Evolutionary conservation across 2,113 vertebrate species (phyloP).

Genomic region (Centropus unirufus): DNA sequence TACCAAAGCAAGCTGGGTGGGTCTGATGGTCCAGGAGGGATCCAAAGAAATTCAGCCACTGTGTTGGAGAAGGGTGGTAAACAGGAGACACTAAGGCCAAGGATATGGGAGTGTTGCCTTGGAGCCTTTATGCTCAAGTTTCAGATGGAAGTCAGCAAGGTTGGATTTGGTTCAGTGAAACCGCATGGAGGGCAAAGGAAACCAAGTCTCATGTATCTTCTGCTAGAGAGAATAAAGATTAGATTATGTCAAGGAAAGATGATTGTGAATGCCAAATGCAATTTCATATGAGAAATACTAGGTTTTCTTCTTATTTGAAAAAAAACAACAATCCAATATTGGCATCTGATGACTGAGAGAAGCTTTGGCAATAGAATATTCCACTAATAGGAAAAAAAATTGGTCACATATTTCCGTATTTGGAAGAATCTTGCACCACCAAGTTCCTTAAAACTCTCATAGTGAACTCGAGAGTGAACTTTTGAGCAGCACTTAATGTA

Average conservation of each 20-base stretch:
- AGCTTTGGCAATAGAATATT: not conserved
- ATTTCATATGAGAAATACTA: not conserved
- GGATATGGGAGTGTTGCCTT: not conserved
- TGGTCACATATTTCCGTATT: not conserved
- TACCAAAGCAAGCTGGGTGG: not conserved
- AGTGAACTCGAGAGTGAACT: not conserved
- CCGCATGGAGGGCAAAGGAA: not conserved
- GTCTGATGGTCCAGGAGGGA: not conserved
- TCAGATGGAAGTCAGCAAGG: not conserved
- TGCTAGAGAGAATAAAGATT: not conserved
- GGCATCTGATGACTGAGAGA: not conserved
- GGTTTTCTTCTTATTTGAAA: not conserved
- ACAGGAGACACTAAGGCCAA: not conserved
- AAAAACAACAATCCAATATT: not conserved
- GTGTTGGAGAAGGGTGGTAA: not conserved
- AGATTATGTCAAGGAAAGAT: not conserved
- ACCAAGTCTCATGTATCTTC: not conserved
- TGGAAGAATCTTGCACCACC: not conserved
- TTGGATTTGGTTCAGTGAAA: not conserved
- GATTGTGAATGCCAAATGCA: not conserved
- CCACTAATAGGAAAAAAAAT: not conserved
- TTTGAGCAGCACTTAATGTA: not conserved
- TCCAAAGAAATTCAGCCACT: rapidly evolving
- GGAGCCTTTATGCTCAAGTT: not conserved
- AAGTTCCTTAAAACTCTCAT: not conserved